Percentiles rank a stretch among this genome's conserved stretches.
phyloP scores from a whole-genome alignment of 2,113 vertebrate species.

The Empidonax traillii region DNA sequence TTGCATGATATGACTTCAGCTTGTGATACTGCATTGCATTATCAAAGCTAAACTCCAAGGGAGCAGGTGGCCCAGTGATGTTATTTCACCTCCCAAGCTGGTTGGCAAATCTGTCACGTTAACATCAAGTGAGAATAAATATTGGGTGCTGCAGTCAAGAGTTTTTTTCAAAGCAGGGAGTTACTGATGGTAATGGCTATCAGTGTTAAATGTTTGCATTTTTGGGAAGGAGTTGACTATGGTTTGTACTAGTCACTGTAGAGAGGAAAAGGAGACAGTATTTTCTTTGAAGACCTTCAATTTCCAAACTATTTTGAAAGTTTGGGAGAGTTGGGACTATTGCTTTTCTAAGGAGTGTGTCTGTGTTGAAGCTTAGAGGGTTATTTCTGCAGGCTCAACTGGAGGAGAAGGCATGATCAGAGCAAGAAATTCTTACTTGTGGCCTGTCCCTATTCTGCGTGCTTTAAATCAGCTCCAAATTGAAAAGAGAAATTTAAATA shows the following conservation, averaged over 20 bases:
- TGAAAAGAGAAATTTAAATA: constrained; percentile 18
- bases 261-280: background rate
- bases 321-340: background rate
- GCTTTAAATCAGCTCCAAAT: constrained; percentile 8
- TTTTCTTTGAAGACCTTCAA: background rate
- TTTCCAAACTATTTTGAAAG: background rate
- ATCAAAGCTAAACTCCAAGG: constrained; percentile 17
- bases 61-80: constrained; percentile 10
- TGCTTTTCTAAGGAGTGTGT: background rate
- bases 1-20: background rate
- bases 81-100: constrained; percentile 34
- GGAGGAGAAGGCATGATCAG: background rate
- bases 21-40: background rate
- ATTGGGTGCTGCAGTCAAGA: background rate
- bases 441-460: background rate
- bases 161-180: background rate
- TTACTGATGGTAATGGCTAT: background rate
- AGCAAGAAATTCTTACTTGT: background rate
- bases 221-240: background rate
- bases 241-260: background rate
- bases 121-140: constrained; percentile 1
- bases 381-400: background rate
- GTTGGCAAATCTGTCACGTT: constrained; percentile 26
- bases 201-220: background rate
- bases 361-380: background rate